phyloP scores from a whole-genome alignment of 92 coral and sea anemone species.

The Epizoanthus stellaris region DNA sequence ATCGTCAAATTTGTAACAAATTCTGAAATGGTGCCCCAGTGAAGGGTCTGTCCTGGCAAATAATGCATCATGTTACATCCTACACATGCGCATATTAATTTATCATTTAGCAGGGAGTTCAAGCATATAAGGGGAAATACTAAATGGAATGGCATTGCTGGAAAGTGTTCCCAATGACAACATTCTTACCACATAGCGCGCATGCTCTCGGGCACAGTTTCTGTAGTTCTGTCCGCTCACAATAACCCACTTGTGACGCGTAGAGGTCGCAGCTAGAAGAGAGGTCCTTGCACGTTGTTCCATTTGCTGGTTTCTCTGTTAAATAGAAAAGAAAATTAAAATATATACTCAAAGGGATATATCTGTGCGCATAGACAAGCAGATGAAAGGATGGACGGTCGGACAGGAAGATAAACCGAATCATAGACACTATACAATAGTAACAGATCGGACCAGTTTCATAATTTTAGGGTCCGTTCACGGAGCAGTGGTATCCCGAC shows the following conservation, averaged over 20 bases:
- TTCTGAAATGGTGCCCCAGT: no score
- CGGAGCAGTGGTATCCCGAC: no score
- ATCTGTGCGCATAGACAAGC: neutral
- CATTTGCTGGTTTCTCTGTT: constrained; percentile 30
- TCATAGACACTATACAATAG: no score
- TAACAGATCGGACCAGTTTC: no score
- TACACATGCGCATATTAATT: neutral
- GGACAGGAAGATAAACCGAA: no score
- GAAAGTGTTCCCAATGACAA: neutral
- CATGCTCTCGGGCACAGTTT: constrained; percentile 25
- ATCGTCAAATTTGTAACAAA: no score
- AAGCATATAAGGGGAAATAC: neutral
- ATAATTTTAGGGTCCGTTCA: no score
- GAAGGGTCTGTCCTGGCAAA: no score
- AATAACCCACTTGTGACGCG: constrained; percentile 13
- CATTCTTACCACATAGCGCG: constrained; percentile 32
- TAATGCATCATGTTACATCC: no score
- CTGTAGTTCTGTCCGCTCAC: constrained; percentile 3
- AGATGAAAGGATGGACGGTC: neutral
- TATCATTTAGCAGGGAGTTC: neutral
- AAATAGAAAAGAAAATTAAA: neutral
- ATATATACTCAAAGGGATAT: neutral
- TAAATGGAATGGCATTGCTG: neutral
- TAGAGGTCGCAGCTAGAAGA: constrained; percentile 14
- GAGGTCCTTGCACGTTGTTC: constrained; percentile 23